Evolutionary conservation across 2,797 vertebrate genomes (phyloP).

Genomic region (Smutsia temminckii): DNA sequence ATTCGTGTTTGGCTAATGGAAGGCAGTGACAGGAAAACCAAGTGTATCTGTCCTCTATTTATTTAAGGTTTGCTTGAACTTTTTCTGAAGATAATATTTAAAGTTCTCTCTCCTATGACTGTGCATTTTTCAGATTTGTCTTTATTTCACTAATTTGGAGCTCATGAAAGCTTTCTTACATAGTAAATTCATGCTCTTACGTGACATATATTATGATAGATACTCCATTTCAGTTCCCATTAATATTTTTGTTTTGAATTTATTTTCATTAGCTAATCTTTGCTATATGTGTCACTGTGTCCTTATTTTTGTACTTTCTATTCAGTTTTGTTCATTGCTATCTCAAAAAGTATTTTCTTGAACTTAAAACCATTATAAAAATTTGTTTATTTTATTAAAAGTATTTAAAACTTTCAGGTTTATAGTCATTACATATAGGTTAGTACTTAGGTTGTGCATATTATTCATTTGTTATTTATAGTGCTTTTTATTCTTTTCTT

Average conservation of each 20-base stretch:
- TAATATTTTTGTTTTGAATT: background rate
- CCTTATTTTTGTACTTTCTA: background rate
- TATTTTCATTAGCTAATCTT: background rate
- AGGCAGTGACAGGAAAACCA: background rate
- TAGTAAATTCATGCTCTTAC: background rate
- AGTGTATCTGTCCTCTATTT: background rate
- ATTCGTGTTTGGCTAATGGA: background rate
- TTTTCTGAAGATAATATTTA: background rate
- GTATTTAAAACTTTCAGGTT: background rate
- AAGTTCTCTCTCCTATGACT: background rate
- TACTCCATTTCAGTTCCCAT: background rate
- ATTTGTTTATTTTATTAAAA: background rate
- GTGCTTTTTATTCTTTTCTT: background rate
- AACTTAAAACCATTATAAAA: background rate
- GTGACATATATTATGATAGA: background rate
- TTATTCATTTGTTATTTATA: background rate
- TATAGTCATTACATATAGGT: background rate
- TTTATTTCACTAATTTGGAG: background rate
- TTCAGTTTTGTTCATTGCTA: background rate
- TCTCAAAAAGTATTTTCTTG: background rate
- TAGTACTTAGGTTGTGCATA: background rate
- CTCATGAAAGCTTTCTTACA: background rate
- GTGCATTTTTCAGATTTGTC: background rate
- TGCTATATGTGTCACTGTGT: background rate
- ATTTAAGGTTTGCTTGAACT: background rate